A percentile compares a stretch with the other conserved stretches of the same genome.
These are phyloP conservation scores for Pristionchus japonicus DNA, from an alignment of 2,888 invertebrate genomes.

Conservation along the genomic window DNA sequence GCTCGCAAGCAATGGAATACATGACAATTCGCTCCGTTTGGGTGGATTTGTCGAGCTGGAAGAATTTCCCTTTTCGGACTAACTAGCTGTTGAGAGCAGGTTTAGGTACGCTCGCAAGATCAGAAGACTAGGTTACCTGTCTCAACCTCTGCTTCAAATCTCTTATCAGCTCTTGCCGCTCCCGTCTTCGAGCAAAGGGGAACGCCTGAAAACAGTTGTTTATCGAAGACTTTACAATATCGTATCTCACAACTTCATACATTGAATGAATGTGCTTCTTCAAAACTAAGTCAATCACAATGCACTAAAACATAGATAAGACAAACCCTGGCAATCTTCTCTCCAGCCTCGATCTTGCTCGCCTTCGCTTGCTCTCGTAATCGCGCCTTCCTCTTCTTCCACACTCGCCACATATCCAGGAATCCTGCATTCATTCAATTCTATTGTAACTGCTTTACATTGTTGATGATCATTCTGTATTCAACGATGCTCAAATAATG, in stretches of 20 bases:
- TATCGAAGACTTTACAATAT: background rate
- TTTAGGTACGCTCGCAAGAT: background rate
- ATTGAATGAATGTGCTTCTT: too few relatives aligned
- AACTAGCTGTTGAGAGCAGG: background rate
- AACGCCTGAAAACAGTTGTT: constrained; percentile 52
- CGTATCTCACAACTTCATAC: background rate
- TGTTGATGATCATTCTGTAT: too few relatives aligned
- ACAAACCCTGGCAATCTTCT: constrained; percentile 29
- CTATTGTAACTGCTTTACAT: constrained; percentile 17
- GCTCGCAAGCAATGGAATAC: constrained; percentile 43
- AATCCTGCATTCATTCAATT: constrained; percentile 53
- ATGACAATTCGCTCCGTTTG: constrained; percentile 56
- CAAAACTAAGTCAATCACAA: too few relatives aligned
- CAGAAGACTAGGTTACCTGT: constrained; percentile 15
- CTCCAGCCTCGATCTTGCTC: constrained; percentile 10
- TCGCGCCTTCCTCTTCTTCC: constrained; percentile 65
- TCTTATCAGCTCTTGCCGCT: constrained; percentile 57
- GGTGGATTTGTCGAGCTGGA: constrained; percentile 57
- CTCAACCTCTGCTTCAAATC: constrained; percentile 58
- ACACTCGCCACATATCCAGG: constrained; percentile 72
- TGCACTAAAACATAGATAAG: too few relatives aligned
- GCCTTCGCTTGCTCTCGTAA: constrained; percentile 50
- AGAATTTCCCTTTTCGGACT: background rate
- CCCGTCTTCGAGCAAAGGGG: constrained; percentile 59
- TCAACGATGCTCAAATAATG: too few relatives aligned